Evolutionary conservation across 2,797 vertebrate species (phyloP), one percentile per base, ranked within the genome.

Genomic region (Scomberomorus guttatus): DNA sequence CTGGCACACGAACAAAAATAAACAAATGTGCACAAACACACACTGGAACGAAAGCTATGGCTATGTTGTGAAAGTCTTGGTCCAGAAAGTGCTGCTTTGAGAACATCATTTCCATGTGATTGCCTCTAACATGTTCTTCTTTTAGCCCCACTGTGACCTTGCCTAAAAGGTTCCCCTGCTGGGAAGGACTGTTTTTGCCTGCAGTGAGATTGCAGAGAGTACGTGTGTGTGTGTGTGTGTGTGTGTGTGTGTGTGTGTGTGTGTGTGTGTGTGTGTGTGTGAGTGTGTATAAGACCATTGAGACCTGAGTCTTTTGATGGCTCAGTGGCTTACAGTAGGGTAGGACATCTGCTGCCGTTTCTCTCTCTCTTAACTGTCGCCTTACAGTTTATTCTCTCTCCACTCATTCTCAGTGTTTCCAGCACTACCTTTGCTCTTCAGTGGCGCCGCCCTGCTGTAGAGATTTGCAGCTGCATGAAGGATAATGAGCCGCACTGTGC

Each of bases 131-230:
- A 62, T 81, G 71, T 32, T 89, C 73, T 81, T 77, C 78, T 81
- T 83, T 88, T 82, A 85, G 72, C 83, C 70, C 68, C 25, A 27
- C 74, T 66, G 46, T 89, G 89, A 88, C 90, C 90, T 85, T 84
- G 71, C 51, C 82, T 83, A 81, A 92, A 84, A 90, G 81, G 72
- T 76, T 77, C 52, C 61, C 80, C 89, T 85, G 86, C 85, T 82
- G 89, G 65, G 83, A 79, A 59, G 61, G 65, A 48, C 60, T 77
- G 60, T 42, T 71, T 75, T 57, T 63, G 68, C 71, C 75, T 78
- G 37, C 22, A 76, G 78, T 80, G 76, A 72, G 58, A 78, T 58
- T 70, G 42, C n/a, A 20, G 42, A 34, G 27, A 1, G 12, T 61
- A 29, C 5, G 25, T 29, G 52, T 73, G 48, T 61, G 48, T 54